A percentile compares a stretch with the other conserved stretches of the same genome.
These are phyloP conservation scores for Spongilla lacustris DNA, from an alignment of 37 sponge, comb jelly and placozoan species.

Conservation along the genomic window DNA sequence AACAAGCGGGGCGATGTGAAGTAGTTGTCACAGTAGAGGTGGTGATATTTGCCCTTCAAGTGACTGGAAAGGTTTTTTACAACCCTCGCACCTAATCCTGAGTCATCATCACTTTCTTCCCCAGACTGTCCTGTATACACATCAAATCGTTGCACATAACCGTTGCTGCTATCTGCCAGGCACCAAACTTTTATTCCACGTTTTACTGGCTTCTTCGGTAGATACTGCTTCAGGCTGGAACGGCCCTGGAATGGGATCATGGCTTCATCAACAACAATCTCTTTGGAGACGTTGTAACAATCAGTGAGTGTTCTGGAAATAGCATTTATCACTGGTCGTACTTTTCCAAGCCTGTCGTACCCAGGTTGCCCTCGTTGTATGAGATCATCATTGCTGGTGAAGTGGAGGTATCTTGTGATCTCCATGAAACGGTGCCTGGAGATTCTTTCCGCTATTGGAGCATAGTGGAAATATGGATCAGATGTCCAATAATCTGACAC, in stretches of 20 bases:
- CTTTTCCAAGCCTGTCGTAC: constrained; percentile 23
- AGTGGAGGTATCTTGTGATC: constrained; percentile 20
- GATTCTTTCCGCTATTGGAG: constrained; percentile 22
- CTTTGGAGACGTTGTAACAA: constrained; percentile 14
- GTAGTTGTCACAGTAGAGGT: constrained; percentile 33
- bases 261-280: constrained; percentile 34
- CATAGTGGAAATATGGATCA: constrained; percentile 17
- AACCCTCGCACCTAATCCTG: constrained; percentile 29
- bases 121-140: constrained; percentile 19
- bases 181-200: constrained; percentile 40
- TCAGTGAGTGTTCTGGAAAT: not conserved
- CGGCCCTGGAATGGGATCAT: constrained; percentile 43
- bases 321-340: constrained; percentile 10
- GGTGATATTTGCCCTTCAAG: constrained; percentile 9
- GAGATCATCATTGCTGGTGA: constrained; percentile 11
- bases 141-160: constrained; percentile 13
- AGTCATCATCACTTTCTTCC: constrained; percentile 8
- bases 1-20: constrained; percentile 4
- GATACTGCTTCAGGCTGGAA: constrained; percentile 36
- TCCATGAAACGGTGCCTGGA: constrained; percentile 25
- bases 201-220: constrained; percentile 36
- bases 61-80: constrained; percentile 11
- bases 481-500: constrained; percentile 27
- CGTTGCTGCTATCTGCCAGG: constrained; percentile 29
- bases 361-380: constrained; percentile 15